These are phyloP conservation scores for Beroe forskalii DNA, from an alignment of 37 sponge, comb jelly and placozoan species.

Conservation along the genomic window DNA sequence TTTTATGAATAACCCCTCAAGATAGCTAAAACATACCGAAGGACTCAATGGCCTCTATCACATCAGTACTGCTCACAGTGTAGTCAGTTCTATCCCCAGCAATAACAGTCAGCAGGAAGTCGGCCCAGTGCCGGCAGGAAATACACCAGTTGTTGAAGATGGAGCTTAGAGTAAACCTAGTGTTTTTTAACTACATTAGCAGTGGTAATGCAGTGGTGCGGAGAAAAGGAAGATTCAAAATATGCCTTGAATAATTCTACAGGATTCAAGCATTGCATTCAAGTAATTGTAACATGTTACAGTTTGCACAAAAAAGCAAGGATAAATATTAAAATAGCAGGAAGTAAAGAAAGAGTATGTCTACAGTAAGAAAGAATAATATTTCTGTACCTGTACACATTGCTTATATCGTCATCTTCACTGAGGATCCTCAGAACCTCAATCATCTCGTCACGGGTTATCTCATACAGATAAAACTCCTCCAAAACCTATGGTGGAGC, in stretches of 20 bases:
- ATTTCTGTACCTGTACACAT: slow-evolving; percentile 47
- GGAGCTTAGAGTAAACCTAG: neutral
- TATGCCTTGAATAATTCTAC: too few relatives aligned
- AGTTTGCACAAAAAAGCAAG: too few relatives aligned
- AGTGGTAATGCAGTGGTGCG: too few relatives aligned
- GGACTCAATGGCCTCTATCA: slow-evolving; percentile 7
- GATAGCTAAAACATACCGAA: slow-evolving; percentile 60
- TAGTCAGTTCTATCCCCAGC: slow-evolving; percentile 3
- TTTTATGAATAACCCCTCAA: too few relatives aligned
- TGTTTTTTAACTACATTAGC: too few relatives aligned
- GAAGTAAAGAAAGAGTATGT: too few relatives aligned
- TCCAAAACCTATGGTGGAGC: slow-evolving; percentile 62
- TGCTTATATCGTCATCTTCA: slow-evolving; percentile 41
- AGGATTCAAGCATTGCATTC: too few relatives aligned
- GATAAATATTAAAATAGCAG: too few relatives aligned
- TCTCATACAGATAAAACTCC: slow-evolving; percentile 47
- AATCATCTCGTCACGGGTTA: slow-evolving; percentile 58
- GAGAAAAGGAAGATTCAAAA: too few relatives aligned
- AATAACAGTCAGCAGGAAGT: slow-evolving; percentile 29
- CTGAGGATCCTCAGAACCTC: slow-evolving; percentile 12
- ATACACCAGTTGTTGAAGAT: slow-evolving; percentile 56
- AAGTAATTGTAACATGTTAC: too few relatives aligned
- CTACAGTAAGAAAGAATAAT: too few relatives aligned
- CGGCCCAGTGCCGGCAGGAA: slow-evolving; percentile 61
- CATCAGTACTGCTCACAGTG: neutral